Conservation (phyloP, 2,113 vertebrate species). For the Cyrtonyx montezumae region DNA sequence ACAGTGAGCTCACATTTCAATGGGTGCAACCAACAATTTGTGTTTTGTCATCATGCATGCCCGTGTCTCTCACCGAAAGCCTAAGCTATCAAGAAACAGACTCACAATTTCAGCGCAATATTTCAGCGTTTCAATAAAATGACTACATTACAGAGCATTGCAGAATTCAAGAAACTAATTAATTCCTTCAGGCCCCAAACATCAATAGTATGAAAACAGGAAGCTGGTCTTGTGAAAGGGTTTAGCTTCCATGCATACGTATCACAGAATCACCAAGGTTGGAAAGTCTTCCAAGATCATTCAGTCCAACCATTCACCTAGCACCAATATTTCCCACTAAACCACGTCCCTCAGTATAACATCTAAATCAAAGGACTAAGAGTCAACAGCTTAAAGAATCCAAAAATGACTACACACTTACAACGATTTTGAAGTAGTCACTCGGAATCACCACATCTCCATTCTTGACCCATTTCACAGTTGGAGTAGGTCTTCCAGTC, state of each 20-base stretch:
- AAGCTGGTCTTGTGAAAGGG: not conserved
- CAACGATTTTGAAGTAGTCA: constrained; percentile 97
- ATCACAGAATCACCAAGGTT: no score
- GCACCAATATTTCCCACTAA: no score
- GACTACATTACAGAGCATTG: not conserved
- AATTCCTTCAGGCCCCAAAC: not conserved
- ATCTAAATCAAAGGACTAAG: not conserved
- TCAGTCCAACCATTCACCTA: no score
- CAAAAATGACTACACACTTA: constrained; percentile 66
- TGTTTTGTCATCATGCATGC: accelerated
- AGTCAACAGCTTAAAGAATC: not conserved
- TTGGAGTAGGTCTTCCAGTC: constrained; percentile 88
- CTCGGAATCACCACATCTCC: constrained; percentile 97
- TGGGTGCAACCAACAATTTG: not conserved
- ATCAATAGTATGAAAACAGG: accelerated
- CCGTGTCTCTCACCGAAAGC: not conserved
- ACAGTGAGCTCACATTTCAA: accelerated
- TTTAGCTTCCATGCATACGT: accelerated
- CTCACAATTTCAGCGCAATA: accelerated
- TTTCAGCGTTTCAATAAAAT: accelerated
- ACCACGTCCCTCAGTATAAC: no score
- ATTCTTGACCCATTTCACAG: constrained; percentile 98
- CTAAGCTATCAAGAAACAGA: not conserved
- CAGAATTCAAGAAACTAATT: not conserved
- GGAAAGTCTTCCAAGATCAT: no score